Conservation (phyloP, 1,140 invertebrate genomes). For the Acyrthosiphon pisum region DNA sequence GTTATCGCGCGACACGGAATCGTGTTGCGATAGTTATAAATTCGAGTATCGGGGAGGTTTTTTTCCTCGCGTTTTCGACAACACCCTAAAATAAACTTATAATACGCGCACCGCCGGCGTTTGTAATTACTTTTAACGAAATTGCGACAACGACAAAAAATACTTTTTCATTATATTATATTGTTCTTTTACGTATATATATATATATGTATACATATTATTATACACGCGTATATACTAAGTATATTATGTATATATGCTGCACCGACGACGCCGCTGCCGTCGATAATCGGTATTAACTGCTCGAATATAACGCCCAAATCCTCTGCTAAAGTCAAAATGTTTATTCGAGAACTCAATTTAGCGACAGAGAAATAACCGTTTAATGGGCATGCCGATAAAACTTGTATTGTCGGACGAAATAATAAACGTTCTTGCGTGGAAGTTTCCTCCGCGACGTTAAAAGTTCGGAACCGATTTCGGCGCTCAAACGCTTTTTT, state of each 20-base stretch:
- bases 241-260: not conserved
- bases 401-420: not conserved
- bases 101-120: not conserved
- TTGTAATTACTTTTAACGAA: not conserved
- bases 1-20: not conserved
- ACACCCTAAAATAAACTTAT: conserved; percentile 7
- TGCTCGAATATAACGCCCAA: not conserved
- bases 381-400: conserved; percentile 34
- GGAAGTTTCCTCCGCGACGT: conserved; percentile 13
- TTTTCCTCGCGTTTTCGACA: not conserved
- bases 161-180: not conserved
- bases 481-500: conserved; percentile 36
- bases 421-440: conserved; percentile 33
- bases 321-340: conserved; percentile 18
- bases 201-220: too few relatives aligned
- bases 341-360: conserved; percentile 20
- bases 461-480: conserved; percentile 49
- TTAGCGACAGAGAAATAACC: conserved; percentile 1
- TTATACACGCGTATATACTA: too few relatives aligned
- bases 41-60: not conserved
- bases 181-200: not conserved
- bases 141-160: not conserved
- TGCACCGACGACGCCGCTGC: not conserved
- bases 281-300: conserved; percentile 23
- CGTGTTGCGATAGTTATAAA: not conserved